Evolutionary conservation across 1,140 invertebrate species (phyloP), one percentile per base, ranked within the genome.

Genomic region (Trachymyrmex septentrionalis): DNA sequence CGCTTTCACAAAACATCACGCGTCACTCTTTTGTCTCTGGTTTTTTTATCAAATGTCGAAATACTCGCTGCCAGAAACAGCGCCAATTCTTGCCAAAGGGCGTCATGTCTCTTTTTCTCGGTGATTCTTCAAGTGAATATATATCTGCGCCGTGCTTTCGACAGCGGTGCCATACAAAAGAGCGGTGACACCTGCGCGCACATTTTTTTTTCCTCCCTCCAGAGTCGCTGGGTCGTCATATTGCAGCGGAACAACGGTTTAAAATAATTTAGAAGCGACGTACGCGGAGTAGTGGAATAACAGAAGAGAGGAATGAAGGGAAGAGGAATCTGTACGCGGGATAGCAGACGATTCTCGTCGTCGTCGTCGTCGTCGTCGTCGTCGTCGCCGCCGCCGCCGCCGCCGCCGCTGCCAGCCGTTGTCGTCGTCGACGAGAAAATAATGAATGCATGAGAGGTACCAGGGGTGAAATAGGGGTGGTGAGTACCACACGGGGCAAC

Each of bases 251-350:
- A 88, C 72, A 85, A 90, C 88, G 86, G 69, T 90, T 90, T 90
- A 90, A 90, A 90, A 90, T 90, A 90, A 90, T 90, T 90, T 90
- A 90, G 81, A 90, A 78, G 59, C 81, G 53, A 1, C 38, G 44
- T 71, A 59, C 59, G 88, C 14, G 16, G 14, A 44, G 14, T 4
- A 19, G 16, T 14, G 27, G 16, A 21, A 14, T 21, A 12, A 44
- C 38, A 44, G 30, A 34, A 12, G 12, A 34, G 4, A 10, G 27
- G 5, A n/a, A 53, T 9, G 48, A 38, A 19, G 71, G 27, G 34
- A 24, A 30, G 30, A 61, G 81, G 44, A 2, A 30, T 4, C 12
- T 24, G 30, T 48, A 48, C 30, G 38, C 38, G 30, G 12, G 59
- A 34, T 38, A 78, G 53, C 80, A 66, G 72, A 38, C 34, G 86